Base-by-base conservation (phyloP, 2,888 invertebrate species). In the Harpagoxenus sublaevis region DNA sequence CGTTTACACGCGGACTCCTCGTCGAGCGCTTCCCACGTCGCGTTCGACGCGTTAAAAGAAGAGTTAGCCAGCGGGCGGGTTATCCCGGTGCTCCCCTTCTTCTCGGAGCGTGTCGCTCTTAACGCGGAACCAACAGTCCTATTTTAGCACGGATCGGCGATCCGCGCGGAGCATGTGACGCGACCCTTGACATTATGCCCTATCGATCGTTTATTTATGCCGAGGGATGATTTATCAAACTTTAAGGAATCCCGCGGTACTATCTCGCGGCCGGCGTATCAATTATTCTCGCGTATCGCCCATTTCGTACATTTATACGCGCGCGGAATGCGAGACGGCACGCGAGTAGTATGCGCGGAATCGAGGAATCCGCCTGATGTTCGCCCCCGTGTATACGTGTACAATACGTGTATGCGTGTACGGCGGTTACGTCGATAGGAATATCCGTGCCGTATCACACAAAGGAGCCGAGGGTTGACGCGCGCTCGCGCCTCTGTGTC, bases 121-220 rank as follows among this genome's bases (percentile, higher is more conserved):
- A 84, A 87, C 84, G 84, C 83, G 81, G 86, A 89, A 90, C 87
- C 75, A 81, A 23, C 23, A 81, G 73, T 83, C 87, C 86, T 84
- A 77, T 90, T 89, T 90, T 84, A 89, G 81, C 81, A 71, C 87
- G 79, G 89, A 89, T 83, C 63, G 82, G 45, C 53, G 81, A 82
- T 82, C 82, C 82, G 75, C 60, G 79, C 79, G 48, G 48, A n/a
- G 83, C 89, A 35, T 83, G 62, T 84, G 90, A 85, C 84, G 79
- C 84, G 90, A 91, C 90, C 91, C 86, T 84, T 91, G 91, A 91
- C 91, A 91, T 91, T 91, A 86, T 84, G 84, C 77, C 71, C 82
- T 88, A 90, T 91, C 91, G 90, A 88, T 88, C 86, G 84, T 87
- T 90, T 91, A 91, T 91, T 91, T 90, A 90, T 89, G 74, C 82